Conservation (phyloP, 2,797 vertebrate species). For the Natrix natrix region DNA sequence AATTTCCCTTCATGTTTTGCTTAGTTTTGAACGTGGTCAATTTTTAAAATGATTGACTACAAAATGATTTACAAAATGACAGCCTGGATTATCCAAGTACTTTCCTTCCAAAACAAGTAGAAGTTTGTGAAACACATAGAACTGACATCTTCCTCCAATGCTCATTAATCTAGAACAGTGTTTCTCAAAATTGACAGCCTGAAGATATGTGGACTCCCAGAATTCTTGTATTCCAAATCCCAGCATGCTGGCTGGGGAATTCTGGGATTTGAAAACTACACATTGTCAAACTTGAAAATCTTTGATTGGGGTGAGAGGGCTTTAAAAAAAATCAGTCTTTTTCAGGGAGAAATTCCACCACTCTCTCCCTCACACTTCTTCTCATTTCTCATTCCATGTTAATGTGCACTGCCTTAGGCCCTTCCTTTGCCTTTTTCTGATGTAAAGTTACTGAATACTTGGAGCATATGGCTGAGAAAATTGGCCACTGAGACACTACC, state of each 20-base stretch:
- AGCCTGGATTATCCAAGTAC: background rate
- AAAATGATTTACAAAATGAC: background rate
- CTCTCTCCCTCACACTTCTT: conserved; percentile 65
- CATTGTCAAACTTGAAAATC: background rate
- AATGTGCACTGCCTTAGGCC: conserved; percentile 61
- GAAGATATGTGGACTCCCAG: background rate
- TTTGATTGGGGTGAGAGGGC: background rate
- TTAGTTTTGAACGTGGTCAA: background rate
- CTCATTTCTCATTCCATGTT: conserved; percentile 67
- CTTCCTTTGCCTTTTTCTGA: conserved; percentile 61
- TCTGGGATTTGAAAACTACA: background rate
- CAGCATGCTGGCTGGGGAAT: background rate
- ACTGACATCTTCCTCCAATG: background rate
- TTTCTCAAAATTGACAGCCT: background rate
- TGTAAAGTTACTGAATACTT: conserved; percentile 65
- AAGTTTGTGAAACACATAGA: background rate
- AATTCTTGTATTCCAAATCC: background rate
- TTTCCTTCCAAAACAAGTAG: background rate
- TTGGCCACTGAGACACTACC: conserved; percentile 74
- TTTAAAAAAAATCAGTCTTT: conserved; percentile 37
- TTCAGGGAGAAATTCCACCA: conserved; percentile 64
- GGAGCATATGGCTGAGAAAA: conserved; percentile 70
- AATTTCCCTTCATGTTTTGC: background rate
- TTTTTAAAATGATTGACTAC: background rate
- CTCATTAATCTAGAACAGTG: background rate